These are phyloP conservation scores for Microcebus griseorufus DNA, from an alignment of 2,113 vertebrate species.

Conservation along the genomic window DNA sequence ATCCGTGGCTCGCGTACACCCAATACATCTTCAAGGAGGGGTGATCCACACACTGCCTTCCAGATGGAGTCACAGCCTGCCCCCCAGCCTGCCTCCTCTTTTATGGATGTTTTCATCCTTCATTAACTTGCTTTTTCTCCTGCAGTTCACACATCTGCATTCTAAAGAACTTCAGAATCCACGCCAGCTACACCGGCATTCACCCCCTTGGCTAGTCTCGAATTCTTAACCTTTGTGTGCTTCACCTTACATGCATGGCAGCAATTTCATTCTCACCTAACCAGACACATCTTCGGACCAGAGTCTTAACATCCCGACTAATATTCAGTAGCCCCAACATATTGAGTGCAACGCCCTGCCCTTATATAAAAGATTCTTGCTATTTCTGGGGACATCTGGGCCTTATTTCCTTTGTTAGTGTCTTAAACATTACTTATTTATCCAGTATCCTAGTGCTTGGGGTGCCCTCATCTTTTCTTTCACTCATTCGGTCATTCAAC, in stretches of 20 bases:
- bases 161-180: neutral
- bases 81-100: neutral
- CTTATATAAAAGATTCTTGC: neutral
- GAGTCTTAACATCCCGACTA: neutral
- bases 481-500: neutral
- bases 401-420: neutral
- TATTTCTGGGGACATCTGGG: neutral
- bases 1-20: neutral
- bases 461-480: neutral
- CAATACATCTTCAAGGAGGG: too few relatives aligned
- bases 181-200: neutral
- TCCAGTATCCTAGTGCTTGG: neutral
- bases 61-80: neutral
- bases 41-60: neutral
- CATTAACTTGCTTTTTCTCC: neutral
- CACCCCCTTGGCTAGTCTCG: neutral
- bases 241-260: neutral
- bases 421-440: neutral
- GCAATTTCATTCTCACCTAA: neutral
- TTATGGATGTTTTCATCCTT: neutral
- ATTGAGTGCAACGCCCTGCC: rapidly evolving
- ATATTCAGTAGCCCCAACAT: neutral
- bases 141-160: neutral
- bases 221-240: neutral
- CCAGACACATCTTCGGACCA: neutral